Evolutionary conservation across 2,888 invertebrate species (phyloP).

Genomic region (Acrobasis consociella): DNA sequence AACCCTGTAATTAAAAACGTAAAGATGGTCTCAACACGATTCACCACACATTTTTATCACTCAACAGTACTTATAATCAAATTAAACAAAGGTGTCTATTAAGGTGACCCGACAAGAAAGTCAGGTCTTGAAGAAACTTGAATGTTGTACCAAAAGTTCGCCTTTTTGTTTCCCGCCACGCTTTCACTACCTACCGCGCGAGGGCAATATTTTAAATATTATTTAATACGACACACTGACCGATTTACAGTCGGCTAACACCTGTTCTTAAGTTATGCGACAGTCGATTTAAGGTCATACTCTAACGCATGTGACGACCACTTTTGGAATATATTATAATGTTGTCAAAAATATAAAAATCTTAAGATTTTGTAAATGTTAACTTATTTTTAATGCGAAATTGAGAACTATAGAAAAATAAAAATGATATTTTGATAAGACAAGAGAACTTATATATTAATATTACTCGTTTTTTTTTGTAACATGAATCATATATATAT

Average conservation of each 20-base stretch:
- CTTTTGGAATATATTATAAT: too few species aligned
- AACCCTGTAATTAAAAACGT: neutral
- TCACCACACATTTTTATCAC: neutral
- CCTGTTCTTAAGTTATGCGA: slow-evolving; percentile 52
- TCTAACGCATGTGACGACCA: too few species aligned
- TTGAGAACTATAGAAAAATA: too few species aligned
- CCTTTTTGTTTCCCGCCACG: slow-evolving; percentile 49
- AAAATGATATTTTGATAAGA: too few species aligned
- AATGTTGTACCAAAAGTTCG: slow-evolving; percentile 48
- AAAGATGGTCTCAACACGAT: neutral
- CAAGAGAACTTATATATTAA: too few species aligned
- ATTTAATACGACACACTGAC: slow-evolving; percentile 69
- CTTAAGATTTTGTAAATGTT: too few species aligned
- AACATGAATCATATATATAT: too few species aligned
- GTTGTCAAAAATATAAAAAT: too few species aligned
- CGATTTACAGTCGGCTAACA: slow-evolving; percentile 46
- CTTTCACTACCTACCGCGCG: slow-evolving; percentile 63
- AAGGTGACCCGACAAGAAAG: slow-evolving; percentile 14
- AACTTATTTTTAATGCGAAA: too few species aligned
- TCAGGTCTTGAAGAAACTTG: slow-evolving; percentile 23
- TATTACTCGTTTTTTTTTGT: too few species aligned
- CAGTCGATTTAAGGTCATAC: slow-evolving; percentile 29
- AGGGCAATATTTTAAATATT: slow-evolving; percentile 63
- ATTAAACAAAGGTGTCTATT: slow-evolving; percentile 15
- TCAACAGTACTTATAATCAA: slow-evolving; percentile 27